A percentile compares a stretch with the other conserved stretches of the same genome.
Evolutionary conservation across 2,113 vertebrate genomes (phyloP).

Genomic region (Sinocyclocheilus rhinocerous): DNA sequence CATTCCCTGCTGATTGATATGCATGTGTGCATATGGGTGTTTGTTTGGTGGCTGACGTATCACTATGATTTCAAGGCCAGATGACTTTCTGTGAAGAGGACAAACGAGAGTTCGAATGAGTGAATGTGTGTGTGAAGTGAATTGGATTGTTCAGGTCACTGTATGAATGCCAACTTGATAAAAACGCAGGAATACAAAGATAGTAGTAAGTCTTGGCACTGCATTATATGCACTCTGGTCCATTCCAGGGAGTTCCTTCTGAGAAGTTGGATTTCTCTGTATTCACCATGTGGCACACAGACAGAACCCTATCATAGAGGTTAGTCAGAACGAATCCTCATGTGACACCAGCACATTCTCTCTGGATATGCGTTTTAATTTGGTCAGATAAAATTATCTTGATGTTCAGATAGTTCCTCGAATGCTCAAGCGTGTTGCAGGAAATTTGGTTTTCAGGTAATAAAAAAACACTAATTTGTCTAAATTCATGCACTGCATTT

Average conservation of each 20-base stretch:
- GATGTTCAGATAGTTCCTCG: not conserved
- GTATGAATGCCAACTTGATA: conserved; percentile 19
- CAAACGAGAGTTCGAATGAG: not conserved
- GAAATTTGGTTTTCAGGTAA: not conserved
- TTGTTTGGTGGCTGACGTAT: conserved; percentile 9
- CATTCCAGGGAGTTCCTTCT: not conserved
- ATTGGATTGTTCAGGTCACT: not conserved
- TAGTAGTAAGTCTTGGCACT: not conserved
- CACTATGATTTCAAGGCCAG: conserved; percentile 7
- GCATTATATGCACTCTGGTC: not conserved
- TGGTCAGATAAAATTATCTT: not conserved
- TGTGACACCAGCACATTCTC: not conserved
- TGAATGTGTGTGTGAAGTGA: not conserved
- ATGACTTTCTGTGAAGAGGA: conserved; percentile 3
- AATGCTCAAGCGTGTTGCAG: not conserved
- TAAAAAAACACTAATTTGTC: not conserved
- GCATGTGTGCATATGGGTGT: not conserved
- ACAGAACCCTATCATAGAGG: conserved; percentile 1
- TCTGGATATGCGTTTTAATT: not conserved
- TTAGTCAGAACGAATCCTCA: not conserved
- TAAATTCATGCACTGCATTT: not conserved
- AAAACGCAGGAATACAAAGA: conserved; percentile 2
- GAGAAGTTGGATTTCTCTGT: not conserved
- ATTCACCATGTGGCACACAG: not conserved
- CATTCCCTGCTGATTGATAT: conserved; percentile 20